A percentile compares a stretch with the other conserved stretches of the same genome.
Evolutionary conservation across 1,140 invertebrate species (phyloP).

Genomic region (Diabrotica virgifera): DNA sequence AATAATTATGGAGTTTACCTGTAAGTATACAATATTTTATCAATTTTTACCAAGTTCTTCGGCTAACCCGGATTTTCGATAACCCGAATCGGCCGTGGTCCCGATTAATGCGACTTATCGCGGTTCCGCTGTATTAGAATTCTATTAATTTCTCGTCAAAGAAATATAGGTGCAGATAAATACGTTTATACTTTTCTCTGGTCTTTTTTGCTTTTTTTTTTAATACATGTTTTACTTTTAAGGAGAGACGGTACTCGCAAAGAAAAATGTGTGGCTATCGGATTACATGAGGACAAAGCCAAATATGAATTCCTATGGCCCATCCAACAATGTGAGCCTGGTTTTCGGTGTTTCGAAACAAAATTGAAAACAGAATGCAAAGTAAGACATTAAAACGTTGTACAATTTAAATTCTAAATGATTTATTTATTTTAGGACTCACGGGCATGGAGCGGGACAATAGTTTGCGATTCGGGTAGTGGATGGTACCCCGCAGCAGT

Average conservation of each 20-base stretch:
- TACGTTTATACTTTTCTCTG: too few species aligned
- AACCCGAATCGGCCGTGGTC: too few species aligned
- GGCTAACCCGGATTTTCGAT: too few species aligned
- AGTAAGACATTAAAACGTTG: slow-evolving; percentile 14
- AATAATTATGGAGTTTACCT: too few species aligned
- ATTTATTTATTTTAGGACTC: slow-evolving; percentile 14
- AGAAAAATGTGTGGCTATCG: slow-evolving; percentile 56
- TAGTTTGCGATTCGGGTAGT: slow-evolving; percentile 56
- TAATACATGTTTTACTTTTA: slow-evolving; percentile 5
- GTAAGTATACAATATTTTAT: too few species aligned
- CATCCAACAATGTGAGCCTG: slow-evolving; percentile 50
- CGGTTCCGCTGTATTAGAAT: too few species aligned
- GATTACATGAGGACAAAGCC: slow-evolving; percentile 26
- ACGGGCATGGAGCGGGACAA: slow-evolving; percentile 56
- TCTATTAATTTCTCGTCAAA: too few species aligned
- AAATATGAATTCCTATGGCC: slow-evolving; percentile 26
- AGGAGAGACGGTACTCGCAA: slow-evolving; percentile 44
- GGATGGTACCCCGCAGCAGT: slow-evolving; percentile 63
- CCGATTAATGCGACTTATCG: too few species aligned
- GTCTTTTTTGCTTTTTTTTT: neutral
- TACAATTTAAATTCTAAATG: slow-evolving; percentile 9
- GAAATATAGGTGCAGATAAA: too few species aligned
- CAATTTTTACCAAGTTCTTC: too few species aligned
- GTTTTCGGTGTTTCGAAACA: slow-evolving; percentile 54
- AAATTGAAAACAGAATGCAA: slow-evolving; percentile 41